Base-by-base conservation (phyloP, 2,888 invertebrate species). In the Acheta domesticus region DNA sequence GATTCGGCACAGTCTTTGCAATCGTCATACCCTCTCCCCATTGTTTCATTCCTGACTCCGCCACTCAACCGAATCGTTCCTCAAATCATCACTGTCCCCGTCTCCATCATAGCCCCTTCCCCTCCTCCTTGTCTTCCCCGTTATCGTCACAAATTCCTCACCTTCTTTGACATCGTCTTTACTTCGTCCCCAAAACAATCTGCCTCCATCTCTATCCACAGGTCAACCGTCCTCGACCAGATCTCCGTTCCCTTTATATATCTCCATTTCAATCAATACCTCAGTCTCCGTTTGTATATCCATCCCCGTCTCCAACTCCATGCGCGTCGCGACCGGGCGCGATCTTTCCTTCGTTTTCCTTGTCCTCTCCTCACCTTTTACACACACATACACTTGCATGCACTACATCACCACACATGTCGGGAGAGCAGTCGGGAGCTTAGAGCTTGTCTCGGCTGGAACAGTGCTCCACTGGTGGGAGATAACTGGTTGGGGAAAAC, bases 21-120 rank as follows among this genome's bases (percentile, higher is more conserved):
- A 36, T 36, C 8, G 36, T 5, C 36, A 5, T 36, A 36, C 21
- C 1, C 75, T 21, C 21, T 23, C 21, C 11, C 20, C 8, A 16
- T 23, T 11, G 16, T 20, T 21, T 75, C 1, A 5, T 75, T 23
- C 23, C 75, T 75, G 5, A 20, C 75, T 75, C 21, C 75, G 5
- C 21, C 75, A 12, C 82, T 86, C 84, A 85, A 86, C 86, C 86
- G 85, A 80, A 82, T 90, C 84, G 88, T 89, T 80, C 89, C 89
- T 86, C 81, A 83, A 8, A 36, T 8, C 36, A 8, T 83, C 82
- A 83, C 82, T 83, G 77, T 78, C 49, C 48, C 74, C 23, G 75
- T 77, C 77, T 80, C 78, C 82, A 77, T 74, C 75, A 36, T 50
- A 76, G 1, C 21, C 11, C 12, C 75, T 75, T 19, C 12, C 16